Evolutionary conservation across 2,888 invertebrate genomes (phyloP), one percentile per base, ranked within the genome.

Genomic region (Dromius quadrimaculatus): DNA sequence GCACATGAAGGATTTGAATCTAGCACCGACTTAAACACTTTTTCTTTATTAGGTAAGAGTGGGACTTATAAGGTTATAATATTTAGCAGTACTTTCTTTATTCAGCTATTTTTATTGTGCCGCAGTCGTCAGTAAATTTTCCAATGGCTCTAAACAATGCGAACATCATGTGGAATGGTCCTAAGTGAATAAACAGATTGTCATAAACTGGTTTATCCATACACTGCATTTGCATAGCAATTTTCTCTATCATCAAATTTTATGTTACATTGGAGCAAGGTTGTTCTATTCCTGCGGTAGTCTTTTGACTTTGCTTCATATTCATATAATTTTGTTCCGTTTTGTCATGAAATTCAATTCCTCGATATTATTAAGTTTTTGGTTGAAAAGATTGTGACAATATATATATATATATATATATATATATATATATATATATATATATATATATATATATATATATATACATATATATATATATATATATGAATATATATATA

Each of bases 61-160:
- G 15, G 23, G 71, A 74, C 47, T 73, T 72, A n/a, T 73, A 32
- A 11, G 71, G 54, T 73, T 73, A 20, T 4, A 75, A 38, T 38
- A 4, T n/a, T 11, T 38, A 3, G 38, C 74, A 64, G n/a, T 66
- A 73, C 0, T 77, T 72, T n/a, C 74, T 72, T 28, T 76, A 72
- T 2, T 74, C 71, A 61, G 77, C 72, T 2, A 76, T 70, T 32
- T 28, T 28, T 6, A 73, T 32, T 62, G 75, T 65, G 6, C 75
- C 75, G 32, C 68, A 75, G 22, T 73, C 72, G 45, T 65, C 64
- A 11, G 76, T 76, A 54, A 74, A 73, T 73, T 75, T 76, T 15
- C 76, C 77, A 19, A 78, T 43, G 32, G 77, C 76, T 73, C 76
- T 76, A 20, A 78, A 75, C 69, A 71, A 76, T 6, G 76, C 73